Conservation (phyloP, 2,888 invertebrate species). For the Ectemnius continuus region DNA sequence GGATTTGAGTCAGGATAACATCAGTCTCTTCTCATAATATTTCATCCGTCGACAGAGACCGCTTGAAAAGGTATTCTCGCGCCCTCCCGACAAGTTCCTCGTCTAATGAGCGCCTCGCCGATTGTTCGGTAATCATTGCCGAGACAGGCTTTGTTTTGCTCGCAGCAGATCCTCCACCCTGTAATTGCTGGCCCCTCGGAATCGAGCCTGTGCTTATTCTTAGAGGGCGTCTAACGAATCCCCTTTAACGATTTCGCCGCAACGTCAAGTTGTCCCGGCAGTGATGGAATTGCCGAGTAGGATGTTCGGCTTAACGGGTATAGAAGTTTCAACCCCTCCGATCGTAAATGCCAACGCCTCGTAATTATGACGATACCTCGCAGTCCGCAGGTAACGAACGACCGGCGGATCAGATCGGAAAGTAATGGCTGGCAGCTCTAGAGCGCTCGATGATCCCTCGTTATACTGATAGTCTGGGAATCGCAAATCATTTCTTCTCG, state of each 20-base stretch:
- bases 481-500: slow-evolving; percentile 52
- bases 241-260: slow-evolving; percentile 37
- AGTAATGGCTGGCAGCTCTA: slow-evolving; percentile 25
- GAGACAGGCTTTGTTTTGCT: slow-evolving; percentile 16
- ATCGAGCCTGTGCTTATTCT: no score
- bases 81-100: background rate
- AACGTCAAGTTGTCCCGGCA: slow-evolving; percentile 14
- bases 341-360: slow-evolving; percentile 76
- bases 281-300: slow-evolving; percentile 18
- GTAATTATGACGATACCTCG: slow-evolving; percentile 74
- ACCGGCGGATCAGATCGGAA: slow-evolving; percentile 30
- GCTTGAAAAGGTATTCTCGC: background rate
- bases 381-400: slow-evolving; percentile 55
- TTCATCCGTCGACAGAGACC: no score
- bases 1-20: no score
- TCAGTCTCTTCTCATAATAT: no score
- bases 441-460: slow-evolving; percentile 35
- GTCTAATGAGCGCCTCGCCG: background rate
- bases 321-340: slow-evolving; percentile 44
- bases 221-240: slow-evolving; percentile 40
- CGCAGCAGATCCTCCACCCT: background rate
- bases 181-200: slow-evolving; percentile 1
- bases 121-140: slow-evolving; percentile 4
- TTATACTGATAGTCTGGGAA: slow-evolving; percentile 36
- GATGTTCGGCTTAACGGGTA: slow-evolving; percentile 44